Conservation (phyloP, 2,113 vertebrate genomes). For the Barbus barbus region DNA sequence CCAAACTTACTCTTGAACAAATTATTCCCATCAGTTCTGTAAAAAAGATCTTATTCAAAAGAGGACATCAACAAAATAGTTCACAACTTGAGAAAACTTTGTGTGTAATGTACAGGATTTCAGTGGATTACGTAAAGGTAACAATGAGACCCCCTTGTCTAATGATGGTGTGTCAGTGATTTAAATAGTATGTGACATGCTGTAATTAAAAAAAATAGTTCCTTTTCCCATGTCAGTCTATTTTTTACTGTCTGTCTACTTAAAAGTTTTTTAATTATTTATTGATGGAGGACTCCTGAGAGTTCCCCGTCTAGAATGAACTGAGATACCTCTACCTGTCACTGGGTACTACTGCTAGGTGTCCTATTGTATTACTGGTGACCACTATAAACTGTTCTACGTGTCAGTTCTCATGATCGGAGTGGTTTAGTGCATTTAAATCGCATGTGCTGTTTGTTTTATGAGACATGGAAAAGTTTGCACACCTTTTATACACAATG, state of each 20-base stretch:
- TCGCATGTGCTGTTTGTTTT: background rate
- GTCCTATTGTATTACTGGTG: conserved; percentile 43
- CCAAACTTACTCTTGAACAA: background rate
- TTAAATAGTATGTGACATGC: background rate
- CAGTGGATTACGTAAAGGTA: conserved; percentile 1
- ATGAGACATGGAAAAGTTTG: background rate
- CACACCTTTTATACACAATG: background rate
- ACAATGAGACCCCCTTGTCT: background rate
- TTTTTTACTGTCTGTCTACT: conserved; percentile 29
- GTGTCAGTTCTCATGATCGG: background rate
- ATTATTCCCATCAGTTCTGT: background rate
- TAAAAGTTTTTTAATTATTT: conserved; percentile 48
- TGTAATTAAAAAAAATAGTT: conserved; percentile 51
- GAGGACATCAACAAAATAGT: background rate
- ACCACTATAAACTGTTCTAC: conserved; percentile 10
- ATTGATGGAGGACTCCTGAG: conserved; percentile 29
- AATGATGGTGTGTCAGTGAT: background rate
- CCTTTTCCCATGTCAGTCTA: conserved; percentile 5
- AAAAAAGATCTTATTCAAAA: background rate
- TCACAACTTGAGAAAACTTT: background rate
- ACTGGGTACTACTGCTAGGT: conserved; percentile 33
- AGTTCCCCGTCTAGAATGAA: conserved; percentile 39
- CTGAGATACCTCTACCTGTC: conserved; percentile 51
- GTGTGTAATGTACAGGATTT: background rate
- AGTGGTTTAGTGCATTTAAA: background rate